A percentile compares a stretch with the other conserved stretches of the same genome.
Evolutionary conservation across 2,113 vertebrate genomes (phyloP).

Genomic region (Oxyura jamaicensis): DNA sequence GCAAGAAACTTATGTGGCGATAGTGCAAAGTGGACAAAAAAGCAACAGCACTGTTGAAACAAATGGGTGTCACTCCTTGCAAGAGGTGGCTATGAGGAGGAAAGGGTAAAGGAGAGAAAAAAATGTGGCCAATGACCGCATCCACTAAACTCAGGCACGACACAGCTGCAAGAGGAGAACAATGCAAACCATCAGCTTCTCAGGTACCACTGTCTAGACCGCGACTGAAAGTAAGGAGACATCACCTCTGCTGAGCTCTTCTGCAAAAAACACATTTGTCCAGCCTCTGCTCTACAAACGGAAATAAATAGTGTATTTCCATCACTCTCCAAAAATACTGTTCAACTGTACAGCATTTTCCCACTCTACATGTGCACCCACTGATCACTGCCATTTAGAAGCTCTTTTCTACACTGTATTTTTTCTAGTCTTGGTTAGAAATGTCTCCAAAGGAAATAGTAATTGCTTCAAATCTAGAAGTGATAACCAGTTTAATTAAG

Average conservation of each 20-base stretch:
- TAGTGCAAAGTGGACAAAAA: slow-evolving; percentile 14
- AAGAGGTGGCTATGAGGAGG: not conserved
- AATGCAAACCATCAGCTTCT: not conserved
- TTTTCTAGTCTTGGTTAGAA: slow-evolving; percentile 26
- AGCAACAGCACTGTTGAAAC: not conserved
- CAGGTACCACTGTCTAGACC: not conserved
- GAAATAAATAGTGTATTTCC: slow-evolving; percentile 27
- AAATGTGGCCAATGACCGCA: not conserved
- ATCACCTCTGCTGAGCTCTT: slow-evolving; percentile 41
- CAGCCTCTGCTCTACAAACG: not conserved
- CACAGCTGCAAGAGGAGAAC: not conserved
- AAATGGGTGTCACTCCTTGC: not conserved
- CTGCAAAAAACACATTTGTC: not conserved
- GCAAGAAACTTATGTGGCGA: not conserved
- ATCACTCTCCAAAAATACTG: not conserved
- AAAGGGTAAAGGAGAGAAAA: not conserved
- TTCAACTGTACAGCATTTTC: not conserved
- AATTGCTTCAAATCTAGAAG: not conserved
- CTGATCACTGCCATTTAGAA: not conserved
- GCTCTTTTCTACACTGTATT: not conserved
- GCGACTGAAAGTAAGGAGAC: not conserved
- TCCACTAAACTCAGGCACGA: not conserved
- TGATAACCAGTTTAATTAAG: slow-evolving; percentile 36
- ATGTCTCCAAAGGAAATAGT: not conserved
- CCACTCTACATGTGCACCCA: not conserved